Conservation (phyloP, 1,140 invertebrate species). For the Caenorhabditis tropicalis region DNA sequence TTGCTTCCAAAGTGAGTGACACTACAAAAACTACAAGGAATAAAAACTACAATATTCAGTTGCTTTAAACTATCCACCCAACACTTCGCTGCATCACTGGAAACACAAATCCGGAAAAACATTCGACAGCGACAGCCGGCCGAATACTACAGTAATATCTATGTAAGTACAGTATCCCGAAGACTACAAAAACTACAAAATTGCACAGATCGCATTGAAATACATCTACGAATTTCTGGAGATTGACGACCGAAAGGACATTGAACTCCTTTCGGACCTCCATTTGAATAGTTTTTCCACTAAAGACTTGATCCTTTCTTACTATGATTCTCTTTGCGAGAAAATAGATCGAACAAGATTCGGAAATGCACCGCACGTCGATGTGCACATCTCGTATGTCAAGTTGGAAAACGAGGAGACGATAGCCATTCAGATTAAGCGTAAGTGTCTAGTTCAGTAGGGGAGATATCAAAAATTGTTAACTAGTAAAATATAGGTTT, state of each 20-base stretch:
- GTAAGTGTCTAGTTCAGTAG: not conserved
- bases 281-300: constrained; percentile 30
- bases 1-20: not conserved
- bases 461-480: not conserved
- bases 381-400: not conserved
- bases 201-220: not conserved
- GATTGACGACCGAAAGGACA: constrained; percentile 9
- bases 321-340: constrained; percentile 26
- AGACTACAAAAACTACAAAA: not conserved
- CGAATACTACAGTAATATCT: constrained; percentile 41
- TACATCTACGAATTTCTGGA: constrained; percentile 23
- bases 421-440: constrained; percentile 8
- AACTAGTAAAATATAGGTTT: no score
- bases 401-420: not conserved
- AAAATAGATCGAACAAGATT: constrained; percentile 17
- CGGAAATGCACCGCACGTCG: not conserved
- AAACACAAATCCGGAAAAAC: constrained; percentile 6
- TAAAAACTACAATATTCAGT: not conserved
- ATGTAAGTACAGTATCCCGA: not conserved
- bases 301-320: not conserved
- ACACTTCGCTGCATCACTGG: not conserved
- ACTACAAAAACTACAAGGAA: no score
- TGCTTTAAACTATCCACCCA: constrained; percentile 7
- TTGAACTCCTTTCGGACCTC: not conserved
- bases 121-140: not conserved